phyloP scores from a whole-genome alignment of 2,797 vertebrate genomes.

The Kryptolebias ocellatus region DNA sequence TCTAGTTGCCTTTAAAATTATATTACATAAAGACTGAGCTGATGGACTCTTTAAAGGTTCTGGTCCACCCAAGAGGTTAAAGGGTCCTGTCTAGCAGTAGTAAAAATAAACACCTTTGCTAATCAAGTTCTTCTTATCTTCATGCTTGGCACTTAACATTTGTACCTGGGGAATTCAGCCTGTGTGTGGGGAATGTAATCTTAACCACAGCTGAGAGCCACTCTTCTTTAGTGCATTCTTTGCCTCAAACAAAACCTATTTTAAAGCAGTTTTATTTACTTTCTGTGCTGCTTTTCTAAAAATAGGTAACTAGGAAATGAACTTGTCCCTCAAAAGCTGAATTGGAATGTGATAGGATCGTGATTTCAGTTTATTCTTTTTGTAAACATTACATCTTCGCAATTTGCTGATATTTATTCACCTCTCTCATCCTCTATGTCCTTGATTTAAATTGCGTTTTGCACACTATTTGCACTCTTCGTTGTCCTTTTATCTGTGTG shows the following conservation, averaged over 20 bases:
- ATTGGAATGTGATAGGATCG: background rate
- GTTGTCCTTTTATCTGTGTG: too few species aligned
- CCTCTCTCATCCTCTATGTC: too few species aligned
- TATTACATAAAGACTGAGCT: conserved; percentile 11
- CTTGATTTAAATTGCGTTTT: too few species aligned
- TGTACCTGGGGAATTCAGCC: conserved; percentile 72
- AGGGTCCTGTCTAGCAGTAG: conserved; percentile 57
- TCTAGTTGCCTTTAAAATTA: background rate
- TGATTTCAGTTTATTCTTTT: background rate
- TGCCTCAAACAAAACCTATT: conserved; percentile 25
- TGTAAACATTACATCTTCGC: too few species aligned
- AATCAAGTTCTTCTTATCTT: conserved; percentile 75
- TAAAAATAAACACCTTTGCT: conserved; percentile 73
- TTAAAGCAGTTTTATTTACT: conserved; percentile 6
- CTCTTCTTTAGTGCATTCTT: conserved; percentile 17
- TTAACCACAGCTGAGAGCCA: conserved; percentile 53
- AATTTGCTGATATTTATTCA: too few species aligned
- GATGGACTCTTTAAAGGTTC: conserved; percentile 4
- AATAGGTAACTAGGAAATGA: background rate
- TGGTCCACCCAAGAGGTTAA: conserved; percentile 50
- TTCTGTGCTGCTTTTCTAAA: background rate
- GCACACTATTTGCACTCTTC: too few species aligned
- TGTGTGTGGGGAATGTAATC: conserved; percentile 67
- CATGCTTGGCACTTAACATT: conserved; percentile 65
- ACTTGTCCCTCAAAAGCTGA: background rate